These are phyloP conservation scores for Mormyrus iriodes DNA, from an alignment of 2,113 vertebrate genomes.

Conservation along the genomic window DNA sequence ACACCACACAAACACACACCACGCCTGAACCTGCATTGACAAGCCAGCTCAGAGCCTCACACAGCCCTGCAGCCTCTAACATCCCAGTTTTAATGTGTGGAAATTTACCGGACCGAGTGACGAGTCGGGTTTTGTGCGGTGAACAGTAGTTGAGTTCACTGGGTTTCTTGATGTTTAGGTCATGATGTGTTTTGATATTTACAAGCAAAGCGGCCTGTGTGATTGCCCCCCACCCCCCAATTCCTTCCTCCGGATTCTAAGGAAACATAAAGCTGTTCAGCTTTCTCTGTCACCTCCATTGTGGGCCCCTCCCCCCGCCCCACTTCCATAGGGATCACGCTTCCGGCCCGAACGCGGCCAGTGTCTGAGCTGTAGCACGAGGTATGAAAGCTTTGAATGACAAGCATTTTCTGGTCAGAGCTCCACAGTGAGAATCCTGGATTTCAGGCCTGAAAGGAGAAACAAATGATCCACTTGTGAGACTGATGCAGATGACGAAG, in stretches of 20 bases:
- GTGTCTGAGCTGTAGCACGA: constrained; percentile 17
- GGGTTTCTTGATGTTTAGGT: background rate
- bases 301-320: constrained; percentile 29
- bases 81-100: background rate
- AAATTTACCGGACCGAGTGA: background rate
- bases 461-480: background rate
- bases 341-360: constrained; percentile 48
- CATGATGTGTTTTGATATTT: background rate
- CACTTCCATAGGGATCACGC: constrained; percentile 34
- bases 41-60: background rate
- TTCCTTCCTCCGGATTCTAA: constrained; percentile 27
- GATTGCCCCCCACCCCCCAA: constrained; percentile 14
- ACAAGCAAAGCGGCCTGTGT: constrained; percentile 12
- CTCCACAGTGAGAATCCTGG: background rate
- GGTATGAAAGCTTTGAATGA: background rate
- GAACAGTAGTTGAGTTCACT: background rate
- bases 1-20: background rate
- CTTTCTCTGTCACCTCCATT: constrained; percentile 32
- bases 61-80: background rate
- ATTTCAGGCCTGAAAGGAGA: background rate
- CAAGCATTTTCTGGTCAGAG: background rate
- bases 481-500: background rate
- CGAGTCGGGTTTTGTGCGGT: background rate
- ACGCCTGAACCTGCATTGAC: background rate
- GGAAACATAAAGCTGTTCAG: constrained; percentile 40